Conservation (phyloP, 2,797 vertebrate species). For the Enoplosus armatus region DNA sequence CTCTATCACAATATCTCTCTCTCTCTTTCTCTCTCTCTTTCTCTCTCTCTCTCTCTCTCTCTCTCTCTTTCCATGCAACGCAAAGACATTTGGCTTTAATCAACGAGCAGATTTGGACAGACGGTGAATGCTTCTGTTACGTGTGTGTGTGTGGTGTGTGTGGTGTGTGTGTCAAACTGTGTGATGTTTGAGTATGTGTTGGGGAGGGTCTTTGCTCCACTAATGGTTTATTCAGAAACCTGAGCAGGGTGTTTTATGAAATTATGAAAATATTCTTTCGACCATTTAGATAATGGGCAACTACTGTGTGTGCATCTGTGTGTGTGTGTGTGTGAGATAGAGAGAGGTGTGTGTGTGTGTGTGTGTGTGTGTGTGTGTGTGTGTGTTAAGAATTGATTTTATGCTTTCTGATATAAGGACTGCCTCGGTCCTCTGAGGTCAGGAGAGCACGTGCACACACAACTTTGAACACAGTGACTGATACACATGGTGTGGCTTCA, state of each 20-base stretch:
- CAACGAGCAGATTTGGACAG: conserved; percentile 54
- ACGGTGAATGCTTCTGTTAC: conserved; percentile 55
- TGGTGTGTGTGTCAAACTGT: conserved; percentile 25
- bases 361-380: neutral
- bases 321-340: conserved; percentile 14
- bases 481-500: conserved; percentile 1
- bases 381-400: conserved; percentile 23
- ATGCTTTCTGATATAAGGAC: conserved; percentile 40
- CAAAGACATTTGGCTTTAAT: conserved; percentile 75
- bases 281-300: conserved; percentile 48
- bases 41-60: neutral
- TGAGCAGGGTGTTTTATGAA: conserved; percentile 67
- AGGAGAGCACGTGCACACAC: neutral
- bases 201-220: conserved; percentile 53
- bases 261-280: conserved; percentile 58
- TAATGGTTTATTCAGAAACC: conserved; percentile 75
- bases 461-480: conserved; percentile 12
- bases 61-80: conserved; percentile 42
- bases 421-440: conserved; percentile 38
- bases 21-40: neutral
- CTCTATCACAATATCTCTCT: neutral
- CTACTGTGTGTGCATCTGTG: conserved; percentile 49
- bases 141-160: conserved; percentile 24
- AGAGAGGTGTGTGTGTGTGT: conserved; percentile 10
- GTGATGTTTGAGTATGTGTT: conserved; percentile 62